phyloP scores from a whole-genome alignment of 2,888 invertebrate genomes.

The Polylopha cassiicola region DNA sequence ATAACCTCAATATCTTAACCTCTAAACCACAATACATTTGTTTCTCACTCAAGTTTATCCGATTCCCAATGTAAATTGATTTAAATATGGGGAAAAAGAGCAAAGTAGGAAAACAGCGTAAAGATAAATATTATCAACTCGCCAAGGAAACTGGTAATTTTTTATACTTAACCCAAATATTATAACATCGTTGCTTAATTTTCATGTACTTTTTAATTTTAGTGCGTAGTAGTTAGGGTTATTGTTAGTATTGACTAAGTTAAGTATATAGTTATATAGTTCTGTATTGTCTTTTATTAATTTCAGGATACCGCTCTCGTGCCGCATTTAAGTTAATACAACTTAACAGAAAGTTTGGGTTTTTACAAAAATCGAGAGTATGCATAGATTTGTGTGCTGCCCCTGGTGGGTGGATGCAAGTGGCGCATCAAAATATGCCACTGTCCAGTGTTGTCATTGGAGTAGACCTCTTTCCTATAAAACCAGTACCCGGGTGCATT shows the following conservation, averaged over 20 bases:
- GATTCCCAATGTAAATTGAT: conserved; percentile 5
- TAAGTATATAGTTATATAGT: too few relatives aligned
- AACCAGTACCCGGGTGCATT: conserved; percentile 91
- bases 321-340: conserved; percentile 99
- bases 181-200: background rate
- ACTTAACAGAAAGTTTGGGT: conserved; percentile 97
- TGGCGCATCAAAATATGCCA: conserved; percentile 98
- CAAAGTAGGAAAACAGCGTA: conserved; percentile 98
- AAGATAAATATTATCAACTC: conserved; percentile 98
- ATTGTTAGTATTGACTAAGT: too few relatives aligned
- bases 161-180: background rate
- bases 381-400: conserved; percentile 99
- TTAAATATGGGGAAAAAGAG: conserved; percentile 95
- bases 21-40: conserved; percentile 1
- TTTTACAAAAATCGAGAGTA: conserved; percentile 96
- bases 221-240: too few relatives aligned
- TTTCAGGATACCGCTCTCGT: conserved; percentile 94
- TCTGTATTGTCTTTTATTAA: conserved; percentile 20
- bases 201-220: background rate
- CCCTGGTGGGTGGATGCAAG: conserved; percentile 99
- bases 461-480: conserved; percentile 96
- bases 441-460: conserved; percentile 96
- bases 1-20: too few relatives aligned
- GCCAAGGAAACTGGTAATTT: conserved; percentile 97
- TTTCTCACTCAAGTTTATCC: conserved; percentile 1